Evolutionary conservation across 2,113 vertebrate species (phyloP), one percentile per base, ranked within the genome.

Genomic region (Cyprinus carpio): DNA sequence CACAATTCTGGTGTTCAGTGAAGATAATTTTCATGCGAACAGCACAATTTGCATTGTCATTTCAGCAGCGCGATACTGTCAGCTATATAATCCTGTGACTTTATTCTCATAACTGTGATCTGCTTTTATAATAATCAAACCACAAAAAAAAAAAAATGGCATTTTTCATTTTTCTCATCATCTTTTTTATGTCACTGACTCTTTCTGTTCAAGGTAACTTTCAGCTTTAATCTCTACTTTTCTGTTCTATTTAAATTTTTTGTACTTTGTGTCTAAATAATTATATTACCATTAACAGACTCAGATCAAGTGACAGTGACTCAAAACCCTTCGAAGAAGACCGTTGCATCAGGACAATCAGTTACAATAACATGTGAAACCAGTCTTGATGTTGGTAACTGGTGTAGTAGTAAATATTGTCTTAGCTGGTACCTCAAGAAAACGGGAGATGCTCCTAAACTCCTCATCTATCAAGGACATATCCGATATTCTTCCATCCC

Each of bases 391-490:
- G 75, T 77, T 31, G 51, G 75, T 56, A 11, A 34, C 3, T 79
- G 76, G 76, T 79, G 76, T 25, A 0, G 4, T 16, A 0, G 6
- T 79, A 78, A 8, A 78, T 37, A 79, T 16, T 79, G 76, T n/a
- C 7, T 79, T 25, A 79, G 31, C 23, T 60, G 76, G 54, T 79
- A 60, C 76, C 76, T 79, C 31, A 79, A 79, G 76, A 60, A 60
- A 40, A 31, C 67, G 2, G 67, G 67, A 71, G 31, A 71, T 37
- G 67, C 20, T 71, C 67, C 4, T 37, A 71, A 71, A 79, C 76
- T 62, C 12, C 31, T 79, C 54, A 79, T 79, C 56, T 25, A 10
- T 40, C 0, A 0, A 10, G 54, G 31, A 62, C 2, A 34, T 16
- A 1, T 16, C 76, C 23, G 54, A 40, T 2, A 2, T 79, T n/a